Conservation (phyloP, 2,888 invertebrate species). For the Drosophila flavopinicola region DNA sequence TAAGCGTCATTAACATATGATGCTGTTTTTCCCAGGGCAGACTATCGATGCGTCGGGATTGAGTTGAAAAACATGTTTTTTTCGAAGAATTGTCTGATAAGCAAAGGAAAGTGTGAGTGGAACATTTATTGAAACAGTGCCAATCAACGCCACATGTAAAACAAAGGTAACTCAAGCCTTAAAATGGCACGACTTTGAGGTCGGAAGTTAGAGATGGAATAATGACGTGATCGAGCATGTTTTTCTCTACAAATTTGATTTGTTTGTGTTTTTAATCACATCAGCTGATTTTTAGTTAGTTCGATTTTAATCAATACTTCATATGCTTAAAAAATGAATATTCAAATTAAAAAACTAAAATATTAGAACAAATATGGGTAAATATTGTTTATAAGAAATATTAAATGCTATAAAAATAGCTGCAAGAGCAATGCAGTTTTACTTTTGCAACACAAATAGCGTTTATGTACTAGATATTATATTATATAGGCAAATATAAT, state of each 20-base stretch:
- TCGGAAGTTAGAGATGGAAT: not conserved
- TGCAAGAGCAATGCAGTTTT: not conserved
- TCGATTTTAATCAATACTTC: no score
- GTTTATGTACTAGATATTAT: not conserved
- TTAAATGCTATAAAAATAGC: not conserved
- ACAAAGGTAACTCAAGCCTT: not conserved
- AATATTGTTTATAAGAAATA: no score
- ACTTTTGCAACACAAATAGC: not conserved
- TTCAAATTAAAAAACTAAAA: no score
- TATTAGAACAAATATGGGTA: no score
- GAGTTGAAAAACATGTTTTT: constrained; percentile 77
- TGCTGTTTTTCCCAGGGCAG: constrained; percentile 24
- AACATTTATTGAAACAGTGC: constrained; percentile 26
- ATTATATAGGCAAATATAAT: not conserved
- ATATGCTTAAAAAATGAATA: no score
- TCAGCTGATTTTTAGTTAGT: not conserved
- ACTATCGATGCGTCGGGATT: constrained; percentile 30
- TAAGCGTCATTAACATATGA: constrained; percentile 55
- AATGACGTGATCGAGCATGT: not conserved
- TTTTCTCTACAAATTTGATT: not conserved
- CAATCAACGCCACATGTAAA: constrained; percentile 19
- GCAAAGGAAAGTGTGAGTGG: constrained; percentile 58
- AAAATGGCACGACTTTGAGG: not conserved
- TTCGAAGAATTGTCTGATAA: constrained; percentile 61
- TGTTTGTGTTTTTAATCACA: not conserved